Evolutionary conservation across 2,797 vertebrate species (phyloP).

Genomic region (Scomberomorus guttatus): DNA sequence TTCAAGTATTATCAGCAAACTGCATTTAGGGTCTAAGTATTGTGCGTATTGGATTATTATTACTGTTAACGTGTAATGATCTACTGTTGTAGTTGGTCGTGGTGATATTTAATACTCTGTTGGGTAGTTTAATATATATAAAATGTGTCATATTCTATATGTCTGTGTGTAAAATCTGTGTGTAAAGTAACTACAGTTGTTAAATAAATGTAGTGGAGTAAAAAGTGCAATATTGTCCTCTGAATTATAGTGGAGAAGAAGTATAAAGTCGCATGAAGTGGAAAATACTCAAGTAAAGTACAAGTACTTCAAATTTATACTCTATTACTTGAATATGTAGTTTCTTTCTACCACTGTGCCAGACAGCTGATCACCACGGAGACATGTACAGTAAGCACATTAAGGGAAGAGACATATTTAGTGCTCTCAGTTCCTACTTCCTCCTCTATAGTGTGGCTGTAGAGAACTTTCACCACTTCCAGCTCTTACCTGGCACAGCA

Average conservation of each 20-base stretch:
- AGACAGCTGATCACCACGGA: background rate
- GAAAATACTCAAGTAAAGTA: no score
- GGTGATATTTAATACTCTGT: background rate
- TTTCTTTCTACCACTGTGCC: background rate
- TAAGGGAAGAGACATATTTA: conserved; percentile 6
- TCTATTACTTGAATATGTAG: background rate
- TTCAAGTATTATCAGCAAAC: background rate
- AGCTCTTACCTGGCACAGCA: background rate
- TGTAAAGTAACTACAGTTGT: no score
- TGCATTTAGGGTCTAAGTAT: background rate
- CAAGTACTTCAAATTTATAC: no score
- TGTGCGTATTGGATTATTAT: background rate
- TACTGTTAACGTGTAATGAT: background rate
- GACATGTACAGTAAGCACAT: conserved; percentile 2
- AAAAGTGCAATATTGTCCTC: no score
- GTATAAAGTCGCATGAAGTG: no score
- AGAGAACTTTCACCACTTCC: background rate
- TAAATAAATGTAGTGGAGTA: no score
- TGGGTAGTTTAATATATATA: background rate
- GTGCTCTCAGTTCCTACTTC: conserved; percentile 25
- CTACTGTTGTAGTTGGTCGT: background rate
- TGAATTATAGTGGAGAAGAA: no score
- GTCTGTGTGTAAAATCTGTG: no score
- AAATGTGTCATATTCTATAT: background rate
- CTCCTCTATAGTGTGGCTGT: background rate